Evolutionary conservation across 2,113 vertebrate species (phyloP).

Genomic region (Anhinga rufa): DNA sequence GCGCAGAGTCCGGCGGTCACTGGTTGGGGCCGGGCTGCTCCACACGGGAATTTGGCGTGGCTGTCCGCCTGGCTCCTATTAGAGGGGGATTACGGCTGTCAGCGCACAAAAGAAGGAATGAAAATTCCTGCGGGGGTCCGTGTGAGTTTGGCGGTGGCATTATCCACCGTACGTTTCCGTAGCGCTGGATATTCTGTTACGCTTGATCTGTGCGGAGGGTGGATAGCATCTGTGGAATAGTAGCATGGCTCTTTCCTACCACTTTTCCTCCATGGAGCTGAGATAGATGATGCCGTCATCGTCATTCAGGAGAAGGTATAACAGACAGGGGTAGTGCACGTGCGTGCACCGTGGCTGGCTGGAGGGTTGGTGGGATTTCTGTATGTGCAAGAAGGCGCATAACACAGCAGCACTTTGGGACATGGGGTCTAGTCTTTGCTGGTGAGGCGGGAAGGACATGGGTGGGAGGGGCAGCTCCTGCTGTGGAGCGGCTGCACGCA

Average conservation of each 20-base stretch:
- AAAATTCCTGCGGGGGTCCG: not conserved
- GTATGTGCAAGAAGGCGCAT: rapidly evolving
- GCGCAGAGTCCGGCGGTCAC: rapidly evolving
- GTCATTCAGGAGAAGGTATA: rapidly evolving
- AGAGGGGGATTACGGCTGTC: not conserved
- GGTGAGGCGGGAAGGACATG: rapidly evolving
- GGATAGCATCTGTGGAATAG: not conserved
- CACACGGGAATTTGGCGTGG: not conserved
- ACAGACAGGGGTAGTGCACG: rapidly evolving
- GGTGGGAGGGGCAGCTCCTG: rapidly evolving
- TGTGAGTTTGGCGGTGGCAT: not conserved
- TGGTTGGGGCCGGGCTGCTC: not conserved
- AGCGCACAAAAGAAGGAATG: not conserved
- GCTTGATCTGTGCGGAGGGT: rapidly evolving
- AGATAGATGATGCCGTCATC: not conserved
- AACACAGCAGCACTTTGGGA: rapidly evolving
- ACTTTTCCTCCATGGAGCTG: not conserved
- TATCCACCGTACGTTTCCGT: rapidly evolving
- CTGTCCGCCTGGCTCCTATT: rapidly evolving
- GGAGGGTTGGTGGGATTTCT: not conserved
- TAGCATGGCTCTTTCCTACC: rapidly evolving
- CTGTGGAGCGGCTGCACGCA: rapidly evolving
- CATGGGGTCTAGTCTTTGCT: not conserved
- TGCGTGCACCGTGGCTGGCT: rapidly evolving
- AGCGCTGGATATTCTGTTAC: rapidly evolving